phyloP scores from a whole-genome alignment of 2,888 invertebrate species.

The Thera britannica region DNA sequence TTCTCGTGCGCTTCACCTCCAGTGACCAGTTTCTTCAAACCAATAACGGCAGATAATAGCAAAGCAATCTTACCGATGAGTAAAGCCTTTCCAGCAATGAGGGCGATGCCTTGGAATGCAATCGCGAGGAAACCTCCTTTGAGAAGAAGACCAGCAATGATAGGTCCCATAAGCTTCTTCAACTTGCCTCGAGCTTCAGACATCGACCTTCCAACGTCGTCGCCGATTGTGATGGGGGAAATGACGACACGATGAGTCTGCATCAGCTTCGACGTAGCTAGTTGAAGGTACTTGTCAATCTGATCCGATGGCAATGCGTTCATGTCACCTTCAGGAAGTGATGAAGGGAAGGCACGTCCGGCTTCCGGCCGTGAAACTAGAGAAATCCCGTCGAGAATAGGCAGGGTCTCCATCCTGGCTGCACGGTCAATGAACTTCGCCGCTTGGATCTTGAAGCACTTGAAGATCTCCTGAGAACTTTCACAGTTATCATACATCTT shows the following conservation, averaged over 20 bases:
- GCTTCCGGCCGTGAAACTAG: constrained; percentile 79
- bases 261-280: constrained; percentile 84
- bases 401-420: constrained; percentile 85
- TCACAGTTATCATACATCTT: constrained; percentile 87
- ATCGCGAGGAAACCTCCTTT: constrained; percentile 90
- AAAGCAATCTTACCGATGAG: constrained; percentile 94
- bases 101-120: constrained; percentile 90
- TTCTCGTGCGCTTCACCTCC: constrained; percentile 88
- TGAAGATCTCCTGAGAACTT: constrained; percentile 86
- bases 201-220: constrained; percentile 76
- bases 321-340: constrained; percentile 84
- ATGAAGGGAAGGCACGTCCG: constrained; percentile 77
- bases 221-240: constrained; percentile 70
- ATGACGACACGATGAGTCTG: constrained; percentile 86
- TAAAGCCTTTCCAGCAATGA: constrained; percentile 92
- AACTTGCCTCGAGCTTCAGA: constrained; percentile 85
- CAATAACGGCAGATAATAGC: constrained; percentile 91
- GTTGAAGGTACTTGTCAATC: constrained; percentile 84
- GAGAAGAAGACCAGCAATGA: constrained; percentile 88
- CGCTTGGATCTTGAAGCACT: constrained; percentile 89
- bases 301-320: constrained; percentile 85
- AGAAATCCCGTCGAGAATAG: constrained; percentile 86
- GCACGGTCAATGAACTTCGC: constrained; percentile 87
- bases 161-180: constrained; percentile 87
- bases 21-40: constrained; percentile 90